A percentile compares a stretch with the other conserved stretches of the same genome.
Conservation (phyloP, 2,888 invertebrate species). For the Hecatera dysodea region DNA sequence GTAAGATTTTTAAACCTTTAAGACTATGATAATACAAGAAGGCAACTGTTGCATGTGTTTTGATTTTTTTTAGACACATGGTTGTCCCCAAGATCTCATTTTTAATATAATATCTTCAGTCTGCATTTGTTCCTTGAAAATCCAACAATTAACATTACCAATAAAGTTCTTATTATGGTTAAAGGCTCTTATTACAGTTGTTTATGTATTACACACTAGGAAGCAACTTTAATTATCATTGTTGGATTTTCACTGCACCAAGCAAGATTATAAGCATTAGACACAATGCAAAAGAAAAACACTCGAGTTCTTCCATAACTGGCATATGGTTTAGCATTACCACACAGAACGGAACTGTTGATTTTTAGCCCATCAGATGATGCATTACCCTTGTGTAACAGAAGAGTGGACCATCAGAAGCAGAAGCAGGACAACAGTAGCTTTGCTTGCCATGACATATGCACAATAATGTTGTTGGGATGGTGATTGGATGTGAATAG, state of each 20-base stretch:
- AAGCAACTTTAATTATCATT: background rate
- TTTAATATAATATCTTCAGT: too few relatives aligned
- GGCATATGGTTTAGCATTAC: background rate
- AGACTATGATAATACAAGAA: background rate
- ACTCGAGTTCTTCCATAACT: background rate
- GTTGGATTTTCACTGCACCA: background rate
- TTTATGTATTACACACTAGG: background rate
- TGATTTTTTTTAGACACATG: background rate
- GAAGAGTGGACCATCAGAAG: conserved; percentile 17
- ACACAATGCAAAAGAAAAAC: conserved; percentile 6
- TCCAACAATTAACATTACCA: background rate
- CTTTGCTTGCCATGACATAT: background rate
- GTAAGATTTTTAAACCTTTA: background rate
- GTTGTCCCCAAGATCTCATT: background rate
- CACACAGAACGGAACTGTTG: background rate
- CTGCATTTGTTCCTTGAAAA: too few relatives aligned
- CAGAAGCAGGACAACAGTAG: background rate
- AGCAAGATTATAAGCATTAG: background rate
- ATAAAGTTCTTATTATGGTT: background rate
- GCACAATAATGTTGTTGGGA: background rate
- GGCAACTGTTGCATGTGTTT: background rate
- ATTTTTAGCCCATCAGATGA: background rate
- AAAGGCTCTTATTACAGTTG: background rate
- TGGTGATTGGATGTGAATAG: background rate
- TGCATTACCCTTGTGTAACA: background rate